Percentiles rank a stretch among this genome's conserved stretches.
Conservation (phyloP, 2,113 vertebrate species). For the Clupea harengus region DNA sequence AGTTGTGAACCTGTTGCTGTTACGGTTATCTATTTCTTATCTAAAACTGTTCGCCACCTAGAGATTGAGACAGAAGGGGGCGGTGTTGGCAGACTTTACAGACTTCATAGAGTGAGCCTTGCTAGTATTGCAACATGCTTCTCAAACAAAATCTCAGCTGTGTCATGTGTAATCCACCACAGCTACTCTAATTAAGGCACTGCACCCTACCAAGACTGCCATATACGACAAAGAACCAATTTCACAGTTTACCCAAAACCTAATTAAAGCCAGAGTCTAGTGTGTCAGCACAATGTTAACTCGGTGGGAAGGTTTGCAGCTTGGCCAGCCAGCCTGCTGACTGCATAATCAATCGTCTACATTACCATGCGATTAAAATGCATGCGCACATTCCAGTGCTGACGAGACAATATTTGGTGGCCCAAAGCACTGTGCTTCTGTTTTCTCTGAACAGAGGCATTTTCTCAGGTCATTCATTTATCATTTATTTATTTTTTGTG, state of each 20-base stretch:
- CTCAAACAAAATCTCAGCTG: not conserved
- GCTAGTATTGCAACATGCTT: not conserved
- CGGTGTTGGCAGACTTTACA: not conserved
- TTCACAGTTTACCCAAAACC: not conserved
- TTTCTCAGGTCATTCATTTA: not conserved
- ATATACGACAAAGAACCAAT: not conserved
- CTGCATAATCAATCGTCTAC: conserved; percentile 2
- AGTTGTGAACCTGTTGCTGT: conserved; percentile 5
- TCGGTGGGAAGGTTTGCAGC: not conserved
- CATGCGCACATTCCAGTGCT: not conserved
- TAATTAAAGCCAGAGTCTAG: not conserved
- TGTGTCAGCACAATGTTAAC: not conserved
- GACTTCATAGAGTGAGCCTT: not conserved
- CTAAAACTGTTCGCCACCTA: not conserved
- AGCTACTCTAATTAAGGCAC: not conserved
- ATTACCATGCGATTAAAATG: conserved; percentile 17
- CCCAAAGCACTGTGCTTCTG: not conserved
- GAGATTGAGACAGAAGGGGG: not conserved
- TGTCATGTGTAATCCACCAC: not conserved
- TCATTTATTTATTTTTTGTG: too few relatives aligned
- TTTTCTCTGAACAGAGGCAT: not conserved
- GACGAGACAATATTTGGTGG: not conserved
- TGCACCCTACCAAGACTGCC: not conserved
- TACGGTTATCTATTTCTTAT: not conserved
- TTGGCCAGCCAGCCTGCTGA: not conserved